Evolutionary conservation across 2,797 vertebrate species (phyloP).

Genomic region (Xiphorhynchus erythropygius): DNA sequence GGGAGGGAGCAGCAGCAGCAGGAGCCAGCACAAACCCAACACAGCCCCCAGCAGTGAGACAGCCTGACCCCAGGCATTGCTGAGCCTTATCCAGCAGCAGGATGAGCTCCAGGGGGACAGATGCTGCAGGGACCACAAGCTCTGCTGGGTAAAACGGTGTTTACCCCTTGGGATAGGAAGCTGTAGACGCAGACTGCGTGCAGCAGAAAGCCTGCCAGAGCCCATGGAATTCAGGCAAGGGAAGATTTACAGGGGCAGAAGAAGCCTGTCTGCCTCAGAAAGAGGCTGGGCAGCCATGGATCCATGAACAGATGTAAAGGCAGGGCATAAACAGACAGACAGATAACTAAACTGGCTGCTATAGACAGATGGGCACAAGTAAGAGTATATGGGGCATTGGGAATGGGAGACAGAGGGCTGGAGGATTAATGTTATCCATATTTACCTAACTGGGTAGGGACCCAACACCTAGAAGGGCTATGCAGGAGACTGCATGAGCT

Average conservation of each 20-base stretch:
- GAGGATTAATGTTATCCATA: neutral
- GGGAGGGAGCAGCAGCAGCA: neutral
- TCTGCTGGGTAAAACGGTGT: neutral
- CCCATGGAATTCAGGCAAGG: neutral
- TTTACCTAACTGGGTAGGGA: neutral
- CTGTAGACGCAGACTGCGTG: fast-evolving
- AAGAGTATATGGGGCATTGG: neutral
- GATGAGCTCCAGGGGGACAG: neutral
- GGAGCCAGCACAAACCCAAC: neutral
- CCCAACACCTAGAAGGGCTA: neutral
- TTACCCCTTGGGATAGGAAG: slow-evolving; percentile 28
- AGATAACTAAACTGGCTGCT: neutral
- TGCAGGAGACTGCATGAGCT: neutral
- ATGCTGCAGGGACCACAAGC: neutral
- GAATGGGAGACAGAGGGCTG: neutral
- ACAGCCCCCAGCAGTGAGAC: neutral
- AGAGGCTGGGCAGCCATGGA: neutral
- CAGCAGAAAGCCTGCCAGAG: neutral
- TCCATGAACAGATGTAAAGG: neutral
- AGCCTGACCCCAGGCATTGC: fast-evolving
- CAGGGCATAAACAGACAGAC: neutral
- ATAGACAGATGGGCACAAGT: neutral
- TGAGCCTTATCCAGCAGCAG: neutral
- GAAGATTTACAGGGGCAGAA: neutral
- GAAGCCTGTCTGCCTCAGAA: neutral